phyloP scores from a whole-genome alignment of 2,888 invertebrate species.

The Urechis unicinctus region DNA sequence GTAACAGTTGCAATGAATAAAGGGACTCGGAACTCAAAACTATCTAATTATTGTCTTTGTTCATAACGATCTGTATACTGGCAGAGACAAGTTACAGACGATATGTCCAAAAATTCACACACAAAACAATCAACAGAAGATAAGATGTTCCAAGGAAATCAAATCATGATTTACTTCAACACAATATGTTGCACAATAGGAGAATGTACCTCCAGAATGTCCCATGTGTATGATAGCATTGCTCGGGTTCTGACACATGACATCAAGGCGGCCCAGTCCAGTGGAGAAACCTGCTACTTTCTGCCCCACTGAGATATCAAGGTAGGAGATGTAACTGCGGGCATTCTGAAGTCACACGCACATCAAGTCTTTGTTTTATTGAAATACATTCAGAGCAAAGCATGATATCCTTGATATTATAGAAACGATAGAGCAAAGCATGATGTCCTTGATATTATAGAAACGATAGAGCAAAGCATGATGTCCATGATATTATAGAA shows the following conservation, averaged over 20 bases:
- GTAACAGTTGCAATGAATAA: too few relatives aligned
- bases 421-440: too few relatives aligned
- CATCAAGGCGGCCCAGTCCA: slow-evolving; percentile 67
- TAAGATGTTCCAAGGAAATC: too few relatives aligned
- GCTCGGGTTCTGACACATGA: slow-evolving; percentile 88
- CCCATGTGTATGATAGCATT: slow-evolving; percentile 91
- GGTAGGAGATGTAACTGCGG: slow-evolving; percentile 77
- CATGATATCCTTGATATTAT: too few relatives aligned
- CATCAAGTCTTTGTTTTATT: neutral
- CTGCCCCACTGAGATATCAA: slow-evolving; percentile 91
- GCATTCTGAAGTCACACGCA: slow-evolving; percentile 39
- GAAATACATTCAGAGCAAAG: neutral
- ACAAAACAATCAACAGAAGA: neutral
- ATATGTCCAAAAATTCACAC: neutral
- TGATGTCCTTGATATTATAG: too few relatives aligned
- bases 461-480: too few relatives aligned
- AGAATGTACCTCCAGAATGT: slow-evolving; percentile 71
- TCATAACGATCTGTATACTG: too few relatives aligned
- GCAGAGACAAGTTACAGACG: slow-evolving; percentile 1
- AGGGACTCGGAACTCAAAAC: too few relatives aligned
- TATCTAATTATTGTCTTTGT: too few relatives aligned
- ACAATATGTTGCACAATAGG: too few relatives aligned
- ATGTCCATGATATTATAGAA: too few relatives aligned
- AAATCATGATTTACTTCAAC: too few relatives aligned
- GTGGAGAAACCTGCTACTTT: slow-evolving; percentile 73